Evolutionary conservation across 2,113 vertebrate genomes (phyloP), one percentile per base, ranked within the genome.

Genomic region (Ceratotherium simum): DNA sequence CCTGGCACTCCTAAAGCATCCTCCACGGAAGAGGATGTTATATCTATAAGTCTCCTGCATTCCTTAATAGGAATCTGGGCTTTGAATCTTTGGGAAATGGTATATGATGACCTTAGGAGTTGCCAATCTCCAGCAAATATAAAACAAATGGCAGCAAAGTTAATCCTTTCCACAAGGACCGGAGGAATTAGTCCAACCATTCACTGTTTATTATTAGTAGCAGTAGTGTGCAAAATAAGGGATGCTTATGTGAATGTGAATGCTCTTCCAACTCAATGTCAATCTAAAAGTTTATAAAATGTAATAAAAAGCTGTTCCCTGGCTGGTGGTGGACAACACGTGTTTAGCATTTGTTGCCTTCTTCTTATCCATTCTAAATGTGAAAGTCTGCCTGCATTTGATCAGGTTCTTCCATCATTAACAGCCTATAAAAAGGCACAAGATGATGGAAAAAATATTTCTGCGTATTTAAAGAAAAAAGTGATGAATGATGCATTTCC

Each of bases 351-450:
- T 97, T 97, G 85, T 82, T 95, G 42, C 84, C 23, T 75, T 85
- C 29, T 62, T 95, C 85, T 97, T 94, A 97, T 72, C 73, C 93
- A 96, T 72, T 51, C 51, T 70, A 67, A 86, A 96, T 79, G n/a
- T 84, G n/a, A 90, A 96, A 80, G 67, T n/a, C 36, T 85, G 88
- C 39, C 73, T 98, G 88, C 39, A 33, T 95, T 70, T 90, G 83
- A 88, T 85, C 72, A 90, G 73, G 33, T 92, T 85, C 73, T 93
- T 39, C 87, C 39, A 89, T 91, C 92, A 97, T 97, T 94, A 98
- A 64, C 46, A 97, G 80, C 36, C 75, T 92, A 89, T 97, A 92
- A 96, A 98, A 97, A 96, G 81, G 51, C 79, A 96, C 56, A 92
- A 86, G 69, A 86, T 1, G 82, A 92, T 56, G 94, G 92, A 70